Evolutionary conservation across 2,888 invertebrate genomes (phyloP).

Genomic region (Empis livida): DNA sequence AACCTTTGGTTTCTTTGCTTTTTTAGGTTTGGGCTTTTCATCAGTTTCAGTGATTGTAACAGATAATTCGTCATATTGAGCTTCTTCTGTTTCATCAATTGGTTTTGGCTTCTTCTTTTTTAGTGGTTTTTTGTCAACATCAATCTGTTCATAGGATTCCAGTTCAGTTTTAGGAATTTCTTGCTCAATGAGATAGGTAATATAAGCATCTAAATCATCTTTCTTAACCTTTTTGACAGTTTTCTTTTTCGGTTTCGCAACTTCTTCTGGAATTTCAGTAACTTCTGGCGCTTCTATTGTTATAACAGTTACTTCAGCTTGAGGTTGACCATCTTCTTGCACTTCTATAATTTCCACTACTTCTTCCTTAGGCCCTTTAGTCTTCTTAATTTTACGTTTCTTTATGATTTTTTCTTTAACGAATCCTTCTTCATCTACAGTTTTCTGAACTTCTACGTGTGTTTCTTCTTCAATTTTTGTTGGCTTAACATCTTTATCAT

Average conservation of each 20-base stretch:
- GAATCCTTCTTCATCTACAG: constrained; percentile 26
- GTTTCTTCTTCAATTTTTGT: neutral
- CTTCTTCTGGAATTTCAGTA: constrained; percentile 15
- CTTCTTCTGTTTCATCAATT: constrained; percentile 20
- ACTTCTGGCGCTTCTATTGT: constrained; percentile 21
- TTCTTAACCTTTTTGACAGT: constrained; percentile 21
- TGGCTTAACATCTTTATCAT: neutral
- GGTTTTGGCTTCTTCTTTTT: constrained; percentile 22
- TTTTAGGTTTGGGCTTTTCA: constrained; percentile 14
- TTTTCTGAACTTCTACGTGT: constrained; percentile 32
- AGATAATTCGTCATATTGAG: constrained; percentile 8
- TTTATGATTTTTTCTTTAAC: constrained; percentile 16
- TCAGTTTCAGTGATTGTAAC: neutral
- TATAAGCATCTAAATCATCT: constrained; percentile 25
- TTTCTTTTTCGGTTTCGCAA: constrained; percentile 25
- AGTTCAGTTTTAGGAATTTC: constrained; percentile 16
- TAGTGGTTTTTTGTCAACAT: constrained; percentile 4
- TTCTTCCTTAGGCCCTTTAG: constrained; percentile 23
- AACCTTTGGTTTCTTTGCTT: constrained; percentile 11
- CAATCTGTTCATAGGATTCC: constrained; percentile 15
- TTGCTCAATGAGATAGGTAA: constrained; percentile 21
- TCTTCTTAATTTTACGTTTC: constrained; percentile 25
- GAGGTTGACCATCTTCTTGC: constrained; percentile 23
- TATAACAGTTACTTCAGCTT: constrained; percentile 30
- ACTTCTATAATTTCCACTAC: constrained; percentile 27